Evolutionary conservation across 2,888 invertebrate species (phyloP), one percentile per base, ranked within the genome.

Genomic region (Clusia tigrina): DNA sequence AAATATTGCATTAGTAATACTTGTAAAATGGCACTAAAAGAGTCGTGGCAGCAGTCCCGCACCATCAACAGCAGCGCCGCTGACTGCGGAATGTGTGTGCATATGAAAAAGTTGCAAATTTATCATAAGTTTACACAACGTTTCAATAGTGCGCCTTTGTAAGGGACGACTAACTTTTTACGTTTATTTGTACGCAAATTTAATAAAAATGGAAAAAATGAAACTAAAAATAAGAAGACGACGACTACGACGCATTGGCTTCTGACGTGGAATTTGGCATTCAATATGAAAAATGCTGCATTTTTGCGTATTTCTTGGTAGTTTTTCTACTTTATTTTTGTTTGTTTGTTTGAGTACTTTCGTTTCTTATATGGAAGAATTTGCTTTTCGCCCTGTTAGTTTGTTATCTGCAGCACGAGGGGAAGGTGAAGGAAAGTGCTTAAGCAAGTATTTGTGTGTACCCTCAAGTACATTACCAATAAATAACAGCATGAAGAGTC

Each of bases 1-100:
- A 58, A 51, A 58, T 58, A 58, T 58, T 58, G 51, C 48, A 48
- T 48, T 48, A 20, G 48, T 48, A 48, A 10, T n/a, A 42, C n/a
- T 10, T 42, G n/a, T 12, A 32, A 32, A 17, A 42, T 3, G 42
- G n/a, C 42, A 15, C 3, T n/a, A 42, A 15, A 42, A 42, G n/a
- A 42, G n/a, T n/a, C n/a, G n/a, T n/a, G n/a, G n/a, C n/a, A 32
- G 32, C 32, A 12, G 6, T 9, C 6, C 12, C 6, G 32, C 32
- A 32, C 6, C 32, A 32, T 12, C 12, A 12, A 32, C 32, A 32
- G 32, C 32, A 32, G 12, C 32, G 32, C 6, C 32, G n/a, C n/a
- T n/a, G n/a, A n/a, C n/a, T 10, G n/a, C 18, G 22, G 22, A 48
- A 48, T 22, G 22, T 6, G 5, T 15, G 3, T n/a, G 22, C 9